phyloP scores from a whole-genome alignment of 2,113 vertebrate genomes.

The Dicerorhinus sumatrensis region DNA sequence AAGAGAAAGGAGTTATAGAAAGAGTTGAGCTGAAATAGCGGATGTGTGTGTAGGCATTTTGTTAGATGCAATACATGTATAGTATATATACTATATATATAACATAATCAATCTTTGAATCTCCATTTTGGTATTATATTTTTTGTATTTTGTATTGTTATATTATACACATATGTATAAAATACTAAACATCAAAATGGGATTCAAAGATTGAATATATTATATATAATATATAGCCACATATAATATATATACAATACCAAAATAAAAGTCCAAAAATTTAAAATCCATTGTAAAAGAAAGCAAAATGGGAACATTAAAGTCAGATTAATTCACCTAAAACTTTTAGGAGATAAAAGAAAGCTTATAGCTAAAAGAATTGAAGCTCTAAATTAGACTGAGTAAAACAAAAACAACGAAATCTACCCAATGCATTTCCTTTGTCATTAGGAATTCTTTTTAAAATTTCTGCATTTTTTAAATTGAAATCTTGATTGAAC shows the following conservation, averaged over 20 bases:
- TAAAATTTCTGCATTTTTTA: background rate
- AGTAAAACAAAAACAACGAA: constrained; percentile 34
- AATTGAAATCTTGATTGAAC: constrained; percentile 41
- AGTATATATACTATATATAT: background rate
- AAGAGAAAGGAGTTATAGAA: background rate
- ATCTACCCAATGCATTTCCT: background rate
- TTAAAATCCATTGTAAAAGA: background rate
- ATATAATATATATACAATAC: background rate
- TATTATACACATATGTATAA: too few species aligned
- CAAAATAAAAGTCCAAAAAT: constrained; percentile 26
- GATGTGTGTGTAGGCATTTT: background rate
- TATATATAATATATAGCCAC: background rate
- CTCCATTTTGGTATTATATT: too few species aligned
- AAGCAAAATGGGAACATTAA: background rate
- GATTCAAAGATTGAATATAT: constrained; percentile 17
- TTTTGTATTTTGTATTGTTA: too few species aligned
- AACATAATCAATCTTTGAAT: too few species aligned
- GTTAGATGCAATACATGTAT: background rate
- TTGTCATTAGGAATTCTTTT: constrained; percentile 12
- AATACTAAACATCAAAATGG: background rate
- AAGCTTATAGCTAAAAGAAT: background rate
- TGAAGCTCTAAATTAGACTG: background rate
- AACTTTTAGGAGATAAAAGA: background rate
- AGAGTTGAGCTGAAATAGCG: background rate
- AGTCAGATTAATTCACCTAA: background rate